phyloP scores from a whole-genome alignment of 2,888 invertebrate species.

The Pheosia tremula region DNA sequence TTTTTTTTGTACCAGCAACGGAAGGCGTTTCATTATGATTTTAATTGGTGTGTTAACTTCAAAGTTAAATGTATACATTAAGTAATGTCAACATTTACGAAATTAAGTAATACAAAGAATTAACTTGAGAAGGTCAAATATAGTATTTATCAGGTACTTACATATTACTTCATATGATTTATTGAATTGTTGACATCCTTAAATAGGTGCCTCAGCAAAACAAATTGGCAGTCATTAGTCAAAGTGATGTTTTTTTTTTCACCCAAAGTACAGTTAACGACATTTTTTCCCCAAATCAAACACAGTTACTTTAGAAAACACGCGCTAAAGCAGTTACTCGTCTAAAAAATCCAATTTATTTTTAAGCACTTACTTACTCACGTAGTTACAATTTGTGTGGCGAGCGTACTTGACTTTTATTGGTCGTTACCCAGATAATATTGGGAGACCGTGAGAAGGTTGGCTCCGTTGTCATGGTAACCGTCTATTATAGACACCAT shows the following conservation, averaged over 20 bases:
- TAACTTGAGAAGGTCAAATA: neutral
- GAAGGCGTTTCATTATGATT: slow-evolving; percentile 25
- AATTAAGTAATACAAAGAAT: neutral
- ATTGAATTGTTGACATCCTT: slow-evolving; percentile 2
- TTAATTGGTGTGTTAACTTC: slow-evolving; percentile 16
- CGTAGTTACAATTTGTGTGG: slow-evolving; percentile 46
- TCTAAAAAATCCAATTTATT: slow-evolving; percentile 55
- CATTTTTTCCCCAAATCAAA: slow-evolving; percentile 19
- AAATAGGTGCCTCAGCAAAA: neutral
- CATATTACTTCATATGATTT: neutral
- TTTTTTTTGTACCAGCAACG: slow-evolving; percentile 20
- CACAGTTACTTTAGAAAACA: slow-evolving; percentile 21
- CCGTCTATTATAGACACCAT: slow-evolving; percentile 33
- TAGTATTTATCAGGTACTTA: neutral
- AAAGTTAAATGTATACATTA: neutral
- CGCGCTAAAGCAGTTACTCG: slow-evolving; percentile 38
- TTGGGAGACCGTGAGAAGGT: slow-evolving; percentile 54
- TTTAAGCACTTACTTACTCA: slow-evolving; percentile 45
- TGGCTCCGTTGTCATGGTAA: slow-evolving; percentile 47
- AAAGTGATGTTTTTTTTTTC: neutral
- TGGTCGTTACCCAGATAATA: slow-evolving; percentile 64
- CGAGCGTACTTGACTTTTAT: slow-evolving; percentile 68
- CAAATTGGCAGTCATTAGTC: slow-evolving; percentile 1
- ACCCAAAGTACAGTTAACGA: slow-evolving; percentile 7
- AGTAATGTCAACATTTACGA: neutral